Conservation (phyloP, 1,140 invertebrate genomes). For the Thrips palmi region DNA sequence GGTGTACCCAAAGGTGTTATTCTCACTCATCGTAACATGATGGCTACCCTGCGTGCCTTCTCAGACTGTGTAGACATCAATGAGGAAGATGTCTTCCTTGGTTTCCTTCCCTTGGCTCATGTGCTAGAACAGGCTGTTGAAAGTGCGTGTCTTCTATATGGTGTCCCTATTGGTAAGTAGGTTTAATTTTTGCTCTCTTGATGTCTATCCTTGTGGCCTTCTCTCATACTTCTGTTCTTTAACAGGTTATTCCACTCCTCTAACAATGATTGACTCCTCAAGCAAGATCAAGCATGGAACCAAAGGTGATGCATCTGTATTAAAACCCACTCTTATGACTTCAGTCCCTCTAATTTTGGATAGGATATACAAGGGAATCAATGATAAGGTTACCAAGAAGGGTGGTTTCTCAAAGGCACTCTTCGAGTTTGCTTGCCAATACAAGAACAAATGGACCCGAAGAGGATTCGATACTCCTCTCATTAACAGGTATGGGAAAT, state of each 20-base stretch:
- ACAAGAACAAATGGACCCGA: slow-evolving; percentile 71
- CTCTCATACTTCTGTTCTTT: too few relatives aligned
- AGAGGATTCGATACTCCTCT: slow-evolving; percentile 70
- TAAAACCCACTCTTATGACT: slow-evolving; percentile 86
- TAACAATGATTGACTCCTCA: slow-evolving; percentile 88
- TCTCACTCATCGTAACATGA: slow-evolving; percentile 78
- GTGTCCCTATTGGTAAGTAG: slow-evolving; percentile 91
- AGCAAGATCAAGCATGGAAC: slow-evolving; percentile 89
- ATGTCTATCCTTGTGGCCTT: too few relatives aligned
- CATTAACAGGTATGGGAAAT: slow-evolving; percentile 38
- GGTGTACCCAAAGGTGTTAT: slow-evolving; percentile 77
- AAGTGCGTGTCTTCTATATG: slow-evolving; percentile 36
- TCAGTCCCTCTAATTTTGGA: slow-evolving; percentile 90
- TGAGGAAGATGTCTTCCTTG: slow-evolving; percentile 69
- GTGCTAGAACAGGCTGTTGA: slow-evolving; percentile 72
- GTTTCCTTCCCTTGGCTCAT: slow-evolving; percentile 91
- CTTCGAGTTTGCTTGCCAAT: slow-evolving; percentile 82
- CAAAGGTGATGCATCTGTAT: slow-evolving; percentile 73
- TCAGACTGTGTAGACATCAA: slow-evolving; percentile 53
- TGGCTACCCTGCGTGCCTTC: slow-evolving; percentile 75
- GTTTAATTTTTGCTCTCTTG: too few relatives aligned
- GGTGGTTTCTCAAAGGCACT: slow-evolving; percentile 53
- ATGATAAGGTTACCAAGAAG: slow-evolving; percentile 70
- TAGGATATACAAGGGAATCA: slow-evolving; percentile 86
- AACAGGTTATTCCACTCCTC: slow-evolving; percentile 85